Evolutionary conservation across 2,888 invertebrate species (phyloP).

Genomic region (Orthosia cruda): DNA sequence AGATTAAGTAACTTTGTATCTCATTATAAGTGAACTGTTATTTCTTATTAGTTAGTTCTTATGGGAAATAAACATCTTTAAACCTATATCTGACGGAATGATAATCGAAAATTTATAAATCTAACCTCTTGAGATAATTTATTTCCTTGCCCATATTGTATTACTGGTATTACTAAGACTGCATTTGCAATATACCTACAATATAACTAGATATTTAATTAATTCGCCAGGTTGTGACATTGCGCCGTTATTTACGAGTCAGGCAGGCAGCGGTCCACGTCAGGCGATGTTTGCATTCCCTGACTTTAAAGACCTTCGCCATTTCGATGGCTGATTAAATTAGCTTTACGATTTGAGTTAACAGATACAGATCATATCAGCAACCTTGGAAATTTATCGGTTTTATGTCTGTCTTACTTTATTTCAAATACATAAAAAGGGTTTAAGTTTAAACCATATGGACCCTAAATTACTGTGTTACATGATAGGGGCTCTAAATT

Average conservation of each 20-base stretch:
- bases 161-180: background rate
- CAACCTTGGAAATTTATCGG: slow-evolving; percentile 11
- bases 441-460: slow-evolving; percentile 27
- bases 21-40: too few relatives aligned
- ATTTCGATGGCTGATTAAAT: slow-evolving; percentile 51
- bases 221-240: slow-evolving; percentile 53
- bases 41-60: too few relatives aligned
- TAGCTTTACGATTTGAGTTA: slow-evolving; percentile 45
- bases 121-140: too few relatives aligned
- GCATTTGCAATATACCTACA: slow-evolving; percentile 10
- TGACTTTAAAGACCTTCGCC: slow-evolving; percentile 37
- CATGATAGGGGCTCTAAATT: slow-evolving; percentile 18
- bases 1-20: too few relatives aligned
- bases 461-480: slow-evolving; percentile 4
- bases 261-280: slow-evolving; percentile 32
- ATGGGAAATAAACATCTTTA: too few relatives aligned
- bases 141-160: too few relatives aligned
- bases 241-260: slow-evolving; percentile 55
- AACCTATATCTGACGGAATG: background rate
- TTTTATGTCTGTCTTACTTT: slow-evolving; percentile 35
- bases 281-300: slow-evolving; percentile 58
- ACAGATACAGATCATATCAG: slow-evolving; percentile 28
- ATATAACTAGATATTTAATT: slow-evolving; percentile 49
- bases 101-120: too few relatives aligned
- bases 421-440: slow-evolving; percentile 32